Evolutionary conservation across 2,113 vertebrate genomes (phyloP).

Genomic region (Stigmatopora nigra): DNA sequence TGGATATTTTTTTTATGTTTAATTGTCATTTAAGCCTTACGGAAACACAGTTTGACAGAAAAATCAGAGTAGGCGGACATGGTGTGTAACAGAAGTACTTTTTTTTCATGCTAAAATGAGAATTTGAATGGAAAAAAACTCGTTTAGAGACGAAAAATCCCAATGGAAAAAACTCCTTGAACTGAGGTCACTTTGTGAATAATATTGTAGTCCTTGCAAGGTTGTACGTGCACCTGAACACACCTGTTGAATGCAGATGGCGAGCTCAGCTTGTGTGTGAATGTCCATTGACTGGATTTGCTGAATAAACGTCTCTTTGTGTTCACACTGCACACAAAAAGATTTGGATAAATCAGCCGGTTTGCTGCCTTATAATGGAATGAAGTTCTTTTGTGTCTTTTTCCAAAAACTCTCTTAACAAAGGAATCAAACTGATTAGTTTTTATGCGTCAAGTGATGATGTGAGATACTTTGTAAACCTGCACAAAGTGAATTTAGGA

Average conservation of each 20-base stretch:
- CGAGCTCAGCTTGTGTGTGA: conserved; percentile 75
- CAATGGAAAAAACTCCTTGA: conserved; percentile 8
- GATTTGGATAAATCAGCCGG: background rate
- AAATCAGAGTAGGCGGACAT: conserved; percentile 26
- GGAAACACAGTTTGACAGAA: conserved; percentile 30
- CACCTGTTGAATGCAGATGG: conserved; percentile 81
- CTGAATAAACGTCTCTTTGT: conserved; percentile 79
- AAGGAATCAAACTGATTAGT: background rate
- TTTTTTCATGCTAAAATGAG: conserved; percentile 39
- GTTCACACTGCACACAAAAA: conserved; percentile 73
- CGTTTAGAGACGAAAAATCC: conserved; percentile 22
- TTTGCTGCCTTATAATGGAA: background rate
- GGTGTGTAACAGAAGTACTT: conserved; percentile 48
- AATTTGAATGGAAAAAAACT: conserved; percentile 26
- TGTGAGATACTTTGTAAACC: too few relatives aligned
- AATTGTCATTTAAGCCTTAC: conserved; percentile 30
- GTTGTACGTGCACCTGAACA: conserved; percentile 13
- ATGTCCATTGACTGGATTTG: conserved; percentile 80
- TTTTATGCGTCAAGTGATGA: too few relatives aligned
- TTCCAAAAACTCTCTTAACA: background rate
- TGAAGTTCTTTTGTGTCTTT: too few relatives aligned
- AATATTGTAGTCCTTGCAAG: conserved; percentile 1
- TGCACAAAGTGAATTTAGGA: too few relatives aligned
- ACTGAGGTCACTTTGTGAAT: conserved; percentile 3
- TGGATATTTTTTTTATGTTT: conserved; percentile 21